Percentiles rank a stretch among this genome's conserved stretches.
phyloP scores from a whole-genome alignment of 2,888 invertebrate genomes.

The Epistrophe eligans region DNA sequence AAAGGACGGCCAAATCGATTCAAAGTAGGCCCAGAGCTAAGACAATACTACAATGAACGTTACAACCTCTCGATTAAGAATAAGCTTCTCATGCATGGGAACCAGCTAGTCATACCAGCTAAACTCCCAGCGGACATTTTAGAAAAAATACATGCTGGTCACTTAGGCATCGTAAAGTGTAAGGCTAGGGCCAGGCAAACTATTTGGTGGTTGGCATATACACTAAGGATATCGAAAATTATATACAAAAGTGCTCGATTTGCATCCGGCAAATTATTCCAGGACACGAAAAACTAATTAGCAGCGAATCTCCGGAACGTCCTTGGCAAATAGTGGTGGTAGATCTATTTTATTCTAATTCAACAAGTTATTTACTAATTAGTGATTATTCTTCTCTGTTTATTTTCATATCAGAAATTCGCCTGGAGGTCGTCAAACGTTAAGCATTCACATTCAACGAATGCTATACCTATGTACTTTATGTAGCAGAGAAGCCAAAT shows the following conservation, averaged over 20 bases:
- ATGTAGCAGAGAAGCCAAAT: too few relatives aligned
- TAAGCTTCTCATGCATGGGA: conserved; percentile 9
- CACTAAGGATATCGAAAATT: conserved; percentile 42
- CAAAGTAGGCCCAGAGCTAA: not conserved
- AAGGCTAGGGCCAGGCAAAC: not conserved
- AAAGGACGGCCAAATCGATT: not conserved
- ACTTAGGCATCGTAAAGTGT: not conserved
- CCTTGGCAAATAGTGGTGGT: too few relatives aligned
- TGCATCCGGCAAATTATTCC: conserved; percentile 33
- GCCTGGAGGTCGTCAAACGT: too few relatives aligned
- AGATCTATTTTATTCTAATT: too few relatives aligned
- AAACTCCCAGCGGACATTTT: not conserved
- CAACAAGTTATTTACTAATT: too few relatives aligned
- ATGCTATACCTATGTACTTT: too few relatives aligned
- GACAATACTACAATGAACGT: conserved; percentile 4
- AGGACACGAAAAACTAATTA: too few relatives aligned
- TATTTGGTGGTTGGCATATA: conserved; percentile 29
- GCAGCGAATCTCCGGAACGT: too few relatives aligned
- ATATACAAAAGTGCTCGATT: conserved; percentile 31
- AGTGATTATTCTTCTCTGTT: too few relatives aligned
- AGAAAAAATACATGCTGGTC: not conserved
- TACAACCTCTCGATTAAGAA: conserved; percentile 25
- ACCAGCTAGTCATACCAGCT: conserved; percentile 10
- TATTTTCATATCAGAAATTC: too few relatives aligned
- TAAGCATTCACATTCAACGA: too few relatives aligned